These are phyloP conservation scores for Agrochola lota DNA, from an alignment of 2,888 invertebrate genomes.

Conservation along the genomic window DNA sequence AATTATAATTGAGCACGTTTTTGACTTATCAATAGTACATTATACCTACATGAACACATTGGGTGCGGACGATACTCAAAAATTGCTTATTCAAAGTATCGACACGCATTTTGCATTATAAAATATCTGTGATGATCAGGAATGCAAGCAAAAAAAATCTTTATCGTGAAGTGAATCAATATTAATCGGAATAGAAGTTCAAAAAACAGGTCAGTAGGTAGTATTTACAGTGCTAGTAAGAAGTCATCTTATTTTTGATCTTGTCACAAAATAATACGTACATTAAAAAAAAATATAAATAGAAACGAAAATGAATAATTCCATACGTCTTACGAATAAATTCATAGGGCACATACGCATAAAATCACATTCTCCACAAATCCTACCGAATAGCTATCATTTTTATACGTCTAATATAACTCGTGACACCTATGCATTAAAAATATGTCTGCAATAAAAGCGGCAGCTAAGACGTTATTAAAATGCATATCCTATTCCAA, in stretches of 20 bases:
- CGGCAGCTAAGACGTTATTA: constrained; percentile 65
- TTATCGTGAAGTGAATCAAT: neutral
- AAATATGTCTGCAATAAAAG: constrained; percentile 65
- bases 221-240: neutral
- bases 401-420: constrained; percentile 51
- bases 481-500: constrained; percentile 72
- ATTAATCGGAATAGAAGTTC: neutral
- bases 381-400: constrained; percentile 30
- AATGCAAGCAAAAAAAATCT: neutral
- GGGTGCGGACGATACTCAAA: constrained; percentile 5
- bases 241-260: neutral
- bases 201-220: neutral
- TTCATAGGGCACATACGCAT: neutral
- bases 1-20: neutral
- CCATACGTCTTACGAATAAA: constrained; percentile 20
- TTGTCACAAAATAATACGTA: neutral
- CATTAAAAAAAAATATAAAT: neutral
- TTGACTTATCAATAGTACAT: constrained; percentile 9
- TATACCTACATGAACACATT: constrained; percentile 32
- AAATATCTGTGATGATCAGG: neutral
- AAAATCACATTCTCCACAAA: constrained; percentile 23
- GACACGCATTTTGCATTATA: constrained; percentile 28
- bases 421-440: constrained; percentile 61
- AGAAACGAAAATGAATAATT: neutral
- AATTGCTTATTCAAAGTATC: constrained; percentile 41